Conservation (phyloP, 2,888 invertebrate species). For the Drosophila picticornis region DNA sequence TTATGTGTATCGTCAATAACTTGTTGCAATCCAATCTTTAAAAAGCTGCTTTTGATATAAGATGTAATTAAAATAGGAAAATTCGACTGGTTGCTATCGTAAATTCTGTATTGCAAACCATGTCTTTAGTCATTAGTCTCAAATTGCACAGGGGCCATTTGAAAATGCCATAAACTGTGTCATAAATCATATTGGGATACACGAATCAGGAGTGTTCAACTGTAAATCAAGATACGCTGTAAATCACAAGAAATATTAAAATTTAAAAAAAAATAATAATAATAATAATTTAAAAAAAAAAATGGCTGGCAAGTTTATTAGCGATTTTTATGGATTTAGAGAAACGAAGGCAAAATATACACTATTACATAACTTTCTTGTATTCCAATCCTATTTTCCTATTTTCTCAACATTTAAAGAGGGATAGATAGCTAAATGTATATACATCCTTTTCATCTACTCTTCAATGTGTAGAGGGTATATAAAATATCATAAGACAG, state of each 20-base stretch:
- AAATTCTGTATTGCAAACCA: slow-evolving; percentile 1
- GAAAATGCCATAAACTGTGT: slow-evolving; percentile 17
- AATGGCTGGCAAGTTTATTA: not conserved
- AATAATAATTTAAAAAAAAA: not conserved
- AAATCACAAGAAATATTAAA: not conserved
- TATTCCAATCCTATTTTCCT: not conserved
- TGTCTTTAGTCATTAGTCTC: slow-evolving; percentile 16
- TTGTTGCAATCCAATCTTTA: slow-evolving; percentile 17
- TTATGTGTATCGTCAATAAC: slow-evolving; percentile 42
- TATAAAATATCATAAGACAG: slow-evolving; percentile 10
- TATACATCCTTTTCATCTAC: not conserved
- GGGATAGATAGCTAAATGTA: not conserved
- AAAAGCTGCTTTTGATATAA: slow-evolving; percentile 3
- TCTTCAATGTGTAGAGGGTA: not conserved
- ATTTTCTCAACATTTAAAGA: not conserved
- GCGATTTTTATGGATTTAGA: not conserved
- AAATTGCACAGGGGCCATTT: slow-evolving; percentile 16
- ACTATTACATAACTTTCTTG: not conserved
- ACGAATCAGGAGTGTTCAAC: not conserved
- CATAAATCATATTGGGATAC: not conserved
- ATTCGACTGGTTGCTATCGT: slow-evolving; percentile 32
- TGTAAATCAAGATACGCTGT: not conserved
- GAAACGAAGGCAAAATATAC: not conserved
- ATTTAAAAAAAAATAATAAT: not conserved
- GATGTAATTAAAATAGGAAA: slow-evolving; percentile 27